Evolutionary conservation across 2,113 vertebrate species (phyloP), one percentile per base, ranked within the genome.

Genomic region (Trematocara zebra): DNA sequence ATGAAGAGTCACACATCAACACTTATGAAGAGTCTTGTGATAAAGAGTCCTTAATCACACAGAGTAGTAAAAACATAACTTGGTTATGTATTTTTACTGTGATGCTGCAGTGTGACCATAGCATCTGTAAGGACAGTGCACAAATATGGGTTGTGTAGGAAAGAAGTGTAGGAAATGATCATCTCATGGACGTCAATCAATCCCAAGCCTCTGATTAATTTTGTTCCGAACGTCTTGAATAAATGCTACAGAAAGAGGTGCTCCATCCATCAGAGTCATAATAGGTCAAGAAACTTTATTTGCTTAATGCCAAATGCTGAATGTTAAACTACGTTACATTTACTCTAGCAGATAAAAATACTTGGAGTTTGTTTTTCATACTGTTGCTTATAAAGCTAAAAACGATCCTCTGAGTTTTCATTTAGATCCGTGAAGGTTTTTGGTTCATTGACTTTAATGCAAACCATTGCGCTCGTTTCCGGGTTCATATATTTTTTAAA

Each of bases 171-270:
- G 4, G 11, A 14, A 7, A 35, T 85, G 87, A 14, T 42, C 83
- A 6, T 8, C 81, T 80, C 64, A 2, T 2, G 8, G 2, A 33
- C 0, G 3, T 10, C 3, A 20, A 3, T 2, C n/a, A 53, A 9
- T 1, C 0, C 4, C 6, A 23, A 78, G 1, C 4, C 3, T 79
- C 40, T 1, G 18, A 54, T 28, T 23, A 35, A 82, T 33, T 82
- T 40, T 8, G 4, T 17, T 57, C 18, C 0, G 0, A 61, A 61
- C 3, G 0, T 61, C 15, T 61, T 88, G 40, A 79, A 31, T 79
- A 42, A 83, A 14, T 51, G 10, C 5, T 72, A 33, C 0, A 12
- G 61, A 2, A 67, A 67, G 35, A 1, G 11, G 4, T 67, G 61
- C 7, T 20, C 35, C 35, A 40, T 23, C 9, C 18, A 31, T 40